A percentile compares a stretch with the other conserved stretches of the same genome.
Evolutionary conservation across 1,140 invertebrate genomes (phyloP).

Genomic region (Sminthurides bifidus): DNA sequence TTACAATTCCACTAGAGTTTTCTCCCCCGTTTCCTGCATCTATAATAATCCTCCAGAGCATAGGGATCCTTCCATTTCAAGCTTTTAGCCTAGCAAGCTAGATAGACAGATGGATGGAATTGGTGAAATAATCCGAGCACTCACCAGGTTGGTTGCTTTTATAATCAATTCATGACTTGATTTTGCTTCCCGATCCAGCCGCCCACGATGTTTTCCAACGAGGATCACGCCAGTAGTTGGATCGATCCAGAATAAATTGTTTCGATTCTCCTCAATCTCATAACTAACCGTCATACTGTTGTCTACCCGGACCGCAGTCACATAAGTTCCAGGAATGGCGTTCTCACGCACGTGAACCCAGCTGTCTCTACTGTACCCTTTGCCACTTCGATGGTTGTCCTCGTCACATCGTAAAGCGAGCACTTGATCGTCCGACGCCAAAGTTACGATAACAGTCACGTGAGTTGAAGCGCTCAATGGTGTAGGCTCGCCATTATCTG

Average conservation of each 20-base stretch:
- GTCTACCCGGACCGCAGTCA: slow-evolving; percentile 61
- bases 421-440: slow-evolving; percentile 26
- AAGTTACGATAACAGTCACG: slow-evolving; percentile 27
- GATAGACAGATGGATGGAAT: no score
- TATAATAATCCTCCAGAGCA: no score
- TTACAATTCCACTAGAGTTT: no score
- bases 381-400: neutral
- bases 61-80: no score
- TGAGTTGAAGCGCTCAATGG: slow-evolving; percentile 26
- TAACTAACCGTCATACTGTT: slow-evolving; percentile 68
- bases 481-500: slow-evolving; percentile 73
- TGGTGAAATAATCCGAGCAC: no score
- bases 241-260: slow-evolving; percentile 65
- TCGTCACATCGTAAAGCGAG: slow-evolving; percentile 22
- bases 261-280: slow-evolving; percentile 64
- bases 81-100: no score
- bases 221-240: slow-evolving; percentile 67
- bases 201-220: slow-evolving; percentile 47
- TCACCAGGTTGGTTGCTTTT: slow-evolving; percentile 71
- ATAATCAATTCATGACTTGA: slow-evolving; percentile 73
- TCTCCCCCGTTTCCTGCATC: no score
- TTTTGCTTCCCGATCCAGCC: slow-evolving; percentile 64
- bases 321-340: slow-evolving; percentile 58
- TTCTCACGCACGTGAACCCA: slow-evolving; percentile 70
- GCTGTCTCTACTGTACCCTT: slow-evolving; percentile 48